phyloP scores from a whole-genome alignment of 2,113 vertebrate genomes.

The Benitochromis conjunctus region DNA sequence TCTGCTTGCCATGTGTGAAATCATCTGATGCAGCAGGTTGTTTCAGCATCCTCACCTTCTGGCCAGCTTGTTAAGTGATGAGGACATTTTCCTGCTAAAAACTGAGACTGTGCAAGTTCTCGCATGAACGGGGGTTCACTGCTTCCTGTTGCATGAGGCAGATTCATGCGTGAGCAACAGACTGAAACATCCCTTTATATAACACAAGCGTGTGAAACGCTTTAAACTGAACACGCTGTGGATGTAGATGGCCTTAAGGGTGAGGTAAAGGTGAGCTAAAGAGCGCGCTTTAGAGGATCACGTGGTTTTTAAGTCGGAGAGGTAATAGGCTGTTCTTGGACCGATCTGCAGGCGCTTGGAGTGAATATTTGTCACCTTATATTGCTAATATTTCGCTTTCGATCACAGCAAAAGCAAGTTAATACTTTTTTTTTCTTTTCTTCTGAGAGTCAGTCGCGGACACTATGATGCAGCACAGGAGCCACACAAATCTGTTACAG shows the following conservation, averaged over 20 bases:
- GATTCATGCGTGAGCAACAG: not conserved
- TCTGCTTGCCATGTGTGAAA: not conserved
- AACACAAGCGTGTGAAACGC: not conserved
- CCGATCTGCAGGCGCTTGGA: not conserved
- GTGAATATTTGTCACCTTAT: not conserved
- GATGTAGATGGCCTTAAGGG: not conserved
- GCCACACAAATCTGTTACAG: not conserved
- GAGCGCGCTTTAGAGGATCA: constrained; percentile 33
- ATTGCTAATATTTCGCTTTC: not conserved
- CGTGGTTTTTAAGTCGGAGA: constrained; percentile 42
- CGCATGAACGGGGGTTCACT: not conserved
- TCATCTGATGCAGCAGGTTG: not conserved
- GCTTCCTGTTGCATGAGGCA: not conserved
- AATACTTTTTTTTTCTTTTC: not conserved
- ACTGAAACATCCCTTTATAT: not conserved
- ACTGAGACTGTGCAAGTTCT: not conserved
- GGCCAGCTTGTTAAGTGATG: not conserved
- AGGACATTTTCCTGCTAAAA: not conserved
- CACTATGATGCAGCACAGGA: not conserved
- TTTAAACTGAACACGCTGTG: not conserved
- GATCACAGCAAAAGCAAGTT: not conserved
- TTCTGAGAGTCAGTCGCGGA: not conserved
- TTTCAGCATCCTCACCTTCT: not conserved
- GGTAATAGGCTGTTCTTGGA: constrained; percentile 41
- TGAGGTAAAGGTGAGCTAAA: constrained; percentile 11